Evolutionary conservation across 2,888 invertebrate genomes (phyloP).

Genomic region (Alloscopus bannaensis): DNA sequence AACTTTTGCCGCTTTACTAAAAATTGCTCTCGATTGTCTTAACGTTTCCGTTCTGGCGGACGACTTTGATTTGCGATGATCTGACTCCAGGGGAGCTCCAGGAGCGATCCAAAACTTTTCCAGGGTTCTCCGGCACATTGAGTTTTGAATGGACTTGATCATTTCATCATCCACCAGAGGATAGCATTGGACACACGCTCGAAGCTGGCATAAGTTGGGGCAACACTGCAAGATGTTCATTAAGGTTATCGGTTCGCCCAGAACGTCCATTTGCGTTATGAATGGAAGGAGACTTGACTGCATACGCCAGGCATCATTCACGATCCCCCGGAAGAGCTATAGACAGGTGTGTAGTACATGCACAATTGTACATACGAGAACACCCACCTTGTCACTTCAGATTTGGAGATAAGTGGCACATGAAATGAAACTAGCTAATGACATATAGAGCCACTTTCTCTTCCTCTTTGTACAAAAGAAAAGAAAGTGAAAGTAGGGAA

Average conservation of each 20-base stretch:
- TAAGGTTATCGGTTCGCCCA: slow-evolving; percentile 61
- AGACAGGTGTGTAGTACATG: background rate
- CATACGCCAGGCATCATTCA: slow-evolving; percentile 59
- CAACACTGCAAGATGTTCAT: slow-evolving; percentile 58
- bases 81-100: slow-evolving; percentile 35
- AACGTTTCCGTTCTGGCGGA: background rate
- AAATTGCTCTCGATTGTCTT: background rate
- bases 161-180: slow-evolving; percentile 49
- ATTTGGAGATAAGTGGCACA: too few relatives aligned
- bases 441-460: too few relatives aligned
- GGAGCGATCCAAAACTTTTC: slow-evolving; percentile 69
- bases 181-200: slow-evolving; percentile 45
- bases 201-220: slow-evolving; percentile 59
- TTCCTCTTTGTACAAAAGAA: too few relatives aligned
- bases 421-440: background rate
- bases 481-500: too few relatives aligned
- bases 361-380: too few relatives aligned
- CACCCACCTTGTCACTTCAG: too few relatives aligned
- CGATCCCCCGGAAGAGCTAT: slow-evolving; percentile 56
- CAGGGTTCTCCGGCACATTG: slow-evolving; percentile 63
- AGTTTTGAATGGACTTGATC: slow-evolving; percentile 45
- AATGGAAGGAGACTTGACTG: slow-evolving; percentile 57
- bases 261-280: slow-evolving; percentile 57
- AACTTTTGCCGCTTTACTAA: background rate
- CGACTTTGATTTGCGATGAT: background rate